These are phyloP conservation scores for Thalassarche chlororhynchos DNA, from an alignment of 2,113 vertebrate genomes.

Conservation along the genomic window DNA sequence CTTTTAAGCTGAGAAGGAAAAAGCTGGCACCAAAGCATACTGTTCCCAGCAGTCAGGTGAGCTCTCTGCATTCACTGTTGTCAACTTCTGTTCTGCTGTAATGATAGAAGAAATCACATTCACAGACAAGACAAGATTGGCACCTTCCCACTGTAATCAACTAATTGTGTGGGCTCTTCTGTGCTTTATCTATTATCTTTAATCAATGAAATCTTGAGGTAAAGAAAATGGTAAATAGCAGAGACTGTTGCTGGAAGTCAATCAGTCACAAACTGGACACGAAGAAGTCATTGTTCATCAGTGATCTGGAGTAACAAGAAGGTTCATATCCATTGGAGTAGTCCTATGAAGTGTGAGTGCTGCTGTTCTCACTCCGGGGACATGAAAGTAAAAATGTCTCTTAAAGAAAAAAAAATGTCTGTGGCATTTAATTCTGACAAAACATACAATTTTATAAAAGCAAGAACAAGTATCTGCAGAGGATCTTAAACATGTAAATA, in stretches of 20 bases:
- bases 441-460: background rate
- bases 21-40: background rate
- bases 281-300: background rate
- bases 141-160: background rate
- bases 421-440: background rate
- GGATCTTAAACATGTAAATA: background rate
- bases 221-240: background rate
- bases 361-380: background rate
- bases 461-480: background rate
- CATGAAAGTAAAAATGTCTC: background rate
- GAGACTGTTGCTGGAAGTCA: background rate
- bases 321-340: background rate
- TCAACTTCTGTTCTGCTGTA: background rate
- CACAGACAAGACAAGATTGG: background rate
- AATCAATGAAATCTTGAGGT: background rate
- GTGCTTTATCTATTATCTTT: background rate
- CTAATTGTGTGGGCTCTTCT: background rate
- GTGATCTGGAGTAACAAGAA: background rate
- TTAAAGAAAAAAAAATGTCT: background rate
- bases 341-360: background rate
- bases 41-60: background rate
- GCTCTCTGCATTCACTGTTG: background rate
- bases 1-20: background rate
- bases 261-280: background rate
- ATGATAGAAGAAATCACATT: background rate